These are phyloP conservation scores for Amazona finschi DNA, from an alignment of 2,797 vertebrate genomes.

Conservation along the genomic window DNA sequence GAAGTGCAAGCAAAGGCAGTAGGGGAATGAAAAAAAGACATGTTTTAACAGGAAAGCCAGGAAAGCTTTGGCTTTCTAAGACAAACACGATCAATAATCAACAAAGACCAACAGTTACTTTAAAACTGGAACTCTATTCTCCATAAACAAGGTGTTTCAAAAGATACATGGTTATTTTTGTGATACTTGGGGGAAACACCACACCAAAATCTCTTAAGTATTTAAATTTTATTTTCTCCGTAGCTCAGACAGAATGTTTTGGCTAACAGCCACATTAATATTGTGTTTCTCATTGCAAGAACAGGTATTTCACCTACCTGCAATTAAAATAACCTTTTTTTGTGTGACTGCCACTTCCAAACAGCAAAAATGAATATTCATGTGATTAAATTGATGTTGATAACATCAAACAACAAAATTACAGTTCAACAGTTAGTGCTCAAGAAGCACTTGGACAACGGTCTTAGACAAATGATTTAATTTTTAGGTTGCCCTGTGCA, in stretches of 20 bases:
- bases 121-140: neutral
- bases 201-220: neutral
- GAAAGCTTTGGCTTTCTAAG: conserved; percentile 71
- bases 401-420: neutral
- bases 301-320: neutral
- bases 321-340: neutral
- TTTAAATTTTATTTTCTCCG: neutral
- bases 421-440: neutral
- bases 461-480: neutral
- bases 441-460: neutral
- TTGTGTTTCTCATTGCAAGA: neutral
- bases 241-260: neutral
- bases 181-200: neutral
- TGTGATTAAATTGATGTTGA: neutral
- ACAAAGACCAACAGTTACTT: conserved; percentile 13
- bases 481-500: neutral
- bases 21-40: conserved; percentile 79
- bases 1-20: conserved; percentile 82
- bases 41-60: conserved; percentile 80
- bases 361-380: neutral
- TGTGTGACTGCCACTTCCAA: neutral
- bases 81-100: conserved; percentile 49
- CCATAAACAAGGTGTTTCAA: neutral
- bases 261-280: neutral
- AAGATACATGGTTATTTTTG: neutral